Conservation (phyloP, 2,888 invertebrate species). For the Bimastos eiseni region DNA sequence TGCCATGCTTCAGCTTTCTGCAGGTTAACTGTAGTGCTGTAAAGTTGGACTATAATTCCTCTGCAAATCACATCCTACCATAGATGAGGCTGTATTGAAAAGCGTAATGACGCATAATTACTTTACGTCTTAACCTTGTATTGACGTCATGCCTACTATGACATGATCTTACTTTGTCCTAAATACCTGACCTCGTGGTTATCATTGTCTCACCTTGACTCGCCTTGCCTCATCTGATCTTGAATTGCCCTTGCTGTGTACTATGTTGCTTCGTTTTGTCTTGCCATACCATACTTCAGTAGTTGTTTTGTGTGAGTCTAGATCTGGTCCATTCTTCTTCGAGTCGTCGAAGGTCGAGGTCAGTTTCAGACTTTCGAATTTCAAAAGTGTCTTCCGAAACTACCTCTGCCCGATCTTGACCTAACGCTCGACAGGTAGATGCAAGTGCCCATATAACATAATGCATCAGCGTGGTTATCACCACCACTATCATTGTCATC, state of each 20-base stretch:
- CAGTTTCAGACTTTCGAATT: conserved; percentile 45
- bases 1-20: not conserved
- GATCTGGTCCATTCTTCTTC: conserved; percentile 40
- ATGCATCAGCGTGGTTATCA: too few relatives aligned
- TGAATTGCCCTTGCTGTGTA: too few relatives aligned
- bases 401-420: conserved; percentile 51
- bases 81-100: not conserved
- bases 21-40: not conserved
- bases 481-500: too few relatives aligned
- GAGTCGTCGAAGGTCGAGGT: conserved; percentile 34
- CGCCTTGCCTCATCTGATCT: not conserved
- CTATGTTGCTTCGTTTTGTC: not conserved
- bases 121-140: too few relatives aligned
- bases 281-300: not conserved
- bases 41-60: not conserved
- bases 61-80: not conserved
- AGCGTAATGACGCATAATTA: too few relatives aligned
- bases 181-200: not conserved
- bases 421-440: conserved; percentile 49
- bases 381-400: conserved; percentile 48
- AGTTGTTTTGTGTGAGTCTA: conserved; percentile 19
- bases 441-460: too few relatives aligned
- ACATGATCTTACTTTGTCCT: not conserved
- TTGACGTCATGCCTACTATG: too few relatives aligned
- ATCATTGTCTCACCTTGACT: not conserved